A percentile compares a stretch with the other conserved stretches of the same genome.
phyloP scores from a whole-genome alignment of 2,797 vertebrate species.

The Hydrolagus colliei region DNA sequence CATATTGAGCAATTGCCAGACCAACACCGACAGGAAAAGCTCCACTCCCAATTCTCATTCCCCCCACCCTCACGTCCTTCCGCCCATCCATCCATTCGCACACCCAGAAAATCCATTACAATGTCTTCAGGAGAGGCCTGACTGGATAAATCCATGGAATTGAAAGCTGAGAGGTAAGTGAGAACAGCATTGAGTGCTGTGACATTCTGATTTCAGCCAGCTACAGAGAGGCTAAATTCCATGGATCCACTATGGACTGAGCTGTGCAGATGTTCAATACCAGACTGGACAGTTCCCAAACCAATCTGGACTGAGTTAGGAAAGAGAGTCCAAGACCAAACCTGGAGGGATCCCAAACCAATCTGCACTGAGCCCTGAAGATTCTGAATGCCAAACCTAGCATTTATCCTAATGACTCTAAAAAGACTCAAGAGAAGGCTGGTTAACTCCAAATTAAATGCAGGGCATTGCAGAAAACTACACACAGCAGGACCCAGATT shows the following conservation, averaged over 20 bases:
- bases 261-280: not conserved
- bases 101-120: not conserved
- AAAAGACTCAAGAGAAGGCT: not conserved
- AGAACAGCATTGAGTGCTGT: not conserved
- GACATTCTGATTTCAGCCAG: not conserved
- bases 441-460: not conserved
- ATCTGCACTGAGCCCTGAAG: not conserved
- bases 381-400: not conserved
- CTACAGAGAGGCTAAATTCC: not conserved
- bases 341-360: slow-evolving; percentile 4
- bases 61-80: not conserved
- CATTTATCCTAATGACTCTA: not conserved
- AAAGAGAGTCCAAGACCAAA: not conserved
- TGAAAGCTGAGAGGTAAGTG: not conserved
- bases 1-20: not conserved
- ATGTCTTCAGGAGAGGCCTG: not conserved
- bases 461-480: not conserved
- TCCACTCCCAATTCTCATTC: too few relatives aligned
- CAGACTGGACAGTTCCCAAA: not conserved
- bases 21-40: not conserved
- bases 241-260: not conserved
- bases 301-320: not conserved
- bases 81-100: not conserved
- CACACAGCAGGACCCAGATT: not conserved
- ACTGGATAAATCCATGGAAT: not conserved